Conservation (phyloP, 2,797 vertebrate species). For the Spheniscus humboldti region DNA sequence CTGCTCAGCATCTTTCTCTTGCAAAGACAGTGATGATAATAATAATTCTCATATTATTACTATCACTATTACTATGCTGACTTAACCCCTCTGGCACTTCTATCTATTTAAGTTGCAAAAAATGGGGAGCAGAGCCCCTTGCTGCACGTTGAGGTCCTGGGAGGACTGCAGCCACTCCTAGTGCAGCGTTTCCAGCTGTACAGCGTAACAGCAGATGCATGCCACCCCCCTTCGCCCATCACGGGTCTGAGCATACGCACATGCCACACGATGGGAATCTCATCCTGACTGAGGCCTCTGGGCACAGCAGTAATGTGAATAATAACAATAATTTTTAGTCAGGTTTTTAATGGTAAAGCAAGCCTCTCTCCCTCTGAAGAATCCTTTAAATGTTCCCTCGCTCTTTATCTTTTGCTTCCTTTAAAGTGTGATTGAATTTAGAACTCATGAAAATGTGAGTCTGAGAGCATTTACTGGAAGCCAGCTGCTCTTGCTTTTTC, state of each 20-base stretch:
- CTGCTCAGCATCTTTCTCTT: background rate
- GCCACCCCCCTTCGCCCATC: background rate
- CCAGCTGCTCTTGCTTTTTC: conserved; percentile 14
- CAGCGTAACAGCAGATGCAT: background rate
- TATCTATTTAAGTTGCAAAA: background rate
- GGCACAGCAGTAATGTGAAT: background rate
- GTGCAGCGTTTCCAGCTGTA: background rate
- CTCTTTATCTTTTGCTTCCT: conserved; percentile 52
- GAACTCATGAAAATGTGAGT: conserved; percentile 61
- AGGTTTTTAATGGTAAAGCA: background rate
- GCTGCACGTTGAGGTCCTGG: background rate
- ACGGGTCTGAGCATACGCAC: rapidly evolving
- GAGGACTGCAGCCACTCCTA: background rate
- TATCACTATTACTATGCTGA: background rate
- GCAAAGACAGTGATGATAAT: background rate
- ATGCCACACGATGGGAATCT: rapidly evolving
- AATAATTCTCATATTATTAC: background rate
- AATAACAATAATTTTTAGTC: background rate
- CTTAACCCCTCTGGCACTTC: background rate
- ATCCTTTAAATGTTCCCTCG: background rate
- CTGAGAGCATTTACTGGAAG: conserved; percentile 48
- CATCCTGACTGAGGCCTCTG: background rate
- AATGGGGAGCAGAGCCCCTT: background rate
- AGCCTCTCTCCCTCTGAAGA: background rate
- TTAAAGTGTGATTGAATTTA: conserved; percentile 56